phyloP scores from a whole-genome alignment of 2,888 invertebrate genomes.

The Pollenia angustigena region DNA sequence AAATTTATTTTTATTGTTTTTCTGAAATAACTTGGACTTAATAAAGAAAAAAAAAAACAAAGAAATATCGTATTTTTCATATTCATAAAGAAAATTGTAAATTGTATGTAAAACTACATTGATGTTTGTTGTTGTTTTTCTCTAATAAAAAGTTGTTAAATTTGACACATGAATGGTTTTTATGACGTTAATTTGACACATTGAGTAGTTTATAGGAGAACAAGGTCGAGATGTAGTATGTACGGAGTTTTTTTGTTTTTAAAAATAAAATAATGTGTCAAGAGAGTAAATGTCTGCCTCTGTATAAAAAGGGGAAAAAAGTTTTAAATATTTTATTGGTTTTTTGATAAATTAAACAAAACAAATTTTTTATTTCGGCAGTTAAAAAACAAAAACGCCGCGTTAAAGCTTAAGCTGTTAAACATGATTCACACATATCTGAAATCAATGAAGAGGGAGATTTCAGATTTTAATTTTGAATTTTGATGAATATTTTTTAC shows the following conservation, averaged over 20 bases:
- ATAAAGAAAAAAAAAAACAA: not conserved
- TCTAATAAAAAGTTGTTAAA: constrained; percentile 25
- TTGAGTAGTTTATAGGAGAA: constrained; percentile 54
- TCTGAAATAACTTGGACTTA: constrained; percentile 23
- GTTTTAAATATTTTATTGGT: not conserved
- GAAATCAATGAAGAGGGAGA: too few species aligned
- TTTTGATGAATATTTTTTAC: too few species aligned
- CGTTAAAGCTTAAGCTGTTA: too few species aligned
- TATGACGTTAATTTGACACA: constrained; percentile 63
- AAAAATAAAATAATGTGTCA: constrained; percentile 23
- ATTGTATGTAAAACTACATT: constrained; percentile 12
- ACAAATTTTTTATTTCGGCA: not conserved
- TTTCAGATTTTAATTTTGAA: too few species aligned
- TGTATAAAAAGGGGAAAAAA: constrained; percentile 8
- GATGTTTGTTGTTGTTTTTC: constrained; percentile 6
- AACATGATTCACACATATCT: too few species aligned
- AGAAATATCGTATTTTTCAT: too few species aligned
- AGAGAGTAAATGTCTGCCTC: not conserved
- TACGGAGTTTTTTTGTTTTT: not conserved
- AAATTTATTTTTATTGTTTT: not conserved
- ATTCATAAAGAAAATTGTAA: too few species aligned
- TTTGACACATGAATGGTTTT: constrained; percentile 54
- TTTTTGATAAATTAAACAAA: not conserved
- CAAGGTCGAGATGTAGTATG: constrained; percentile 38
- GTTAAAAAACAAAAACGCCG: not conserved